These are phyloP conservation scores for Hipposideros larvatus DNA, from an alignment of 2,797 vertebrate genomes.

Conservation along the genomic window DNA sequence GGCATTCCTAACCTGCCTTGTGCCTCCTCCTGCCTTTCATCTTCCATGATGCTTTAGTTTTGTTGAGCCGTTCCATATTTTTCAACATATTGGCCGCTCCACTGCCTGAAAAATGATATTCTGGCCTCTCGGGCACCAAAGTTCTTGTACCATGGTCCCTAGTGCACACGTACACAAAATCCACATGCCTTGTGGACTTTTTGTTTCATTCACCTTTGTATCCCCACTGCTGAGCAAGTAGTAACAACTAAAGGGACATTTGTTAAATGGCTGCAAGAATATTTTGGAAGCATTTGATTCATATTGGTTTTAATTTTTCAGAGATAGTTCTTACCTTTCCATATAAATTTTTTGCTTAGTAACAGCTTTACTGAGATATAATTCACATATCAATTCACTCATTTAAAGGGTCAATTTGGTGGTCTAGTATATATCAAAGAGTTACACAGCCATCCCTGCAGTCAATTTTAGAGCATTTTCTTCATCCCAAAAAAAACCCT, in stretches of 20 bases:
- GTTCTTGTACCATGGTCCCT: not conserved
- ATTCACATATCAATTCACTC: not conserved
- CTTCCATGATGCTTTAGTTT: not conserved
- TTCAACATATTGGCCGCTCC: not conserved
- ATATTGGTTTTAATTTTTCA: not conserved
- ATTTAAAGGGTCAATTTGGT: not conserved
- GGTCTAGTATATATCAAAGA: not conserved
- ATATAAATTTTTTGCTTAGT: not conserved
- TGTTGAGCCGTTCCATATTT: not conserved
- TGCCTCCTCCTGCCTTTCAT: not conserved
- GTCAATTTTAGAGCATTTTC: slow-evolving; percentile 4
- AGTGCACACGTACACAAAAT: not conserved
- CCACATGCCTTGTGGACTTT: not conserved
- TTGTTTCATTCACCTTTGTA: not conserved
- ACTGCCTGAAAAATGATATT: not conserved
- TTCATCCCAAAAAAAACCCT: not conserved
- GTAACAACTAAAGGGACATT: not conserved
- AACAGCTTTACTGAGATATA: not conserved
- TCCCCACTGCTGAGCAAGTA: not conserved
- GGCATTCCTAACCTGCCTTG: not conserved
- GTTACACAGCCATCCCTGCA: not conserved
- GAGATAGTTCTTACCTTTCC: not conserved
- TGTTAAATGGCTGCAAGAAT: not conserved
- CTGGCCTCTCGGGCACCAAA: not conserved
- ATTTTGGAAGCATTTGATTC: slow-evolving; percentile 1